Evolutionary conservation across 2,888 invertebrate genomes (phyloP).

Genomic region (Drosophila phalerata): DNA sequence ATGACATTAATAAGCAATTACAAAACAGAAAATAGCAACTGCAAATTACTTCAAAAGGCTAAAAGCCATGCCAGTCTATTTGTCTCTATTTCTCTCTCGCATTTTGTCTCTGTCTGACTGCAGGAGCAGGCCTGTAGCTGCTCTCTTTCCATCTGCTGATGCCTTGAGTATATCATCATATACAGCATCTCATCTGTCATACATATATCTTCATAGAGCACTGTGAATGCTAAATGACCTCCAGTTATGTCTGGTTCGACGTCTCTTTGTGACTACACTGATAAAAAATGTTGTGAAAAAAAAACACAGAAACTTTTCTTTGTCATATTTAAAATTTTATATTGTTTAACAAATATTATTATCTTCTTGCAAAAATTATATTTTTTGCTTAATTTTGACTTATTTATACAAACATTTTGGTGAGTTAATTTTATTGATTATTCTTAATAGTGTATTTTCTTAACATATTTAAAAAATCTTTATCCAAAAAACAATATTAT

Average conservation of each 20-base stretch:
- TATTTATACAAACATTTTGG: too few species aligned
- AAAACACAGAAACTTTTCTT: too few species aligned
- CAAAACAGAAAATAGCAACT: conserved; percentile 78
- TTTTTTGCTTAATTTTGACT: too few species aligned
- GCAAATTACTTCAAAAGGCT: conserved; percentile 80
- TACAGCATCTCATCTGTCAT: conserved; percentile 40
- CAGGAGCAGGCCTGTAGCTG: too few species aligned
- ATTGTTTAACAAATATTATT: too few species aligned
- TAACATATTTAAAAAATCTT: too few species aligned
- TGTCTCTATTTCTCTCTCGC: conserved; percentile 22
- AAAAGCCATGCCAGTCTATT: conserved; percentile 41
- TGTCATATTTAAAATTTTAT: too few species aligned
- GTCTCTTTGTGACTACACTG: conserved; percentile 1
- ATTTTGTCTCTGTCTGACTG: not conserved
- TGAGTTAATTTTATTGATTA: too few species aligned
- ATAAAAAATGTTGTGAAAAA: too few species aligned
- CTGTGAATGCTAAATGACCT: conserved; percentile 65
- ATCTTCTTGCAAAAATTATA: too few species aligned
- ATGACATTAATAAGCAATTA: conserved; percentile 80
- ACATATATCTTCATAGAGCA: conserved; percentile 68
- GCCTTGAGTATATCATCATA: conserved; percentile 61
- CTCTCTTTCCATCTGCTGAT: conserved; percentile 12
- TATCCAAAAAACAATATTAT: too few species aligned
- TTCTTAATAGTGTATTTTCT: too few species aligned
- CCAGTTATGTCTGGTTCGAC: conserved; percentile 59